Evolutionary conservation across 2,888 invertebrate genomes (phyloP).

Genomic region (Orthosia cruda): DNA sequence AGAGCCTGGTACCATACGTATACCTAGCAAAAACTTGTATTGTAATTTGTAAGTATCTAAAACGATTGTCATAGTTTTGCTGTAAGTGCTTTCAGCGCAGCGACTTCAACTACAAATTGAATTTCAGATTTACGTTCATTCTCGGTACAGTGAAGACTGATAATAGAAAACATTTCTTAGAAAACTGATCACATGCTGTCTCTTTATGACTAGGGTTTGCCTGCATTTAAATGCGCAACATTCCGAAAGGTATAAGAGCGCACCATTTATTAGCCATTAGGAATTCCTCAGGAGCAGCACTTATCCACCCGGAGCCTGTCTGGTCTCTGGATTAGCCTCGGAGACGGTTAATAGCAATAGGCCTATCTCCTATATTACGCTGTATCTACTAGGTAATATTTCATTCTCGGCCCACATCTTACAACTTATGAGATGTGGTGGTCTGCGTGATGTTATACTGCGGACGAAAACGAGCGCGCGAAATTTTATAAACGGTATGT

Average conservation of each 20-base stretch:
- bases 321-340: neutral
- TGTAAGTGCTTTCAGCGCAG: constrained; percentile 7
- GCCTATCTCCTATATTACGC: neutral
- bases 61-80: constrained; percentile 46
- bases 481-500: no score
- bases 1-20: constrained; percentile 48
- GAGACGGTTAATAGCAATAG: neutral
- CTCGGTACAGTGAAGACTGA: constrained; percentile 22
- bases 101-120: constrained; percentile 52
- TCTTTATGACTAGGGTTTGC: constrained; percentile 3
- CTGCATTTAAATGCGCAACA: constrained; percentile 14
- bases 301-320: neutral
- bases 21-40: constrained; percentile 38
- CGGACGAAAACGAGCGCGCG: no score
- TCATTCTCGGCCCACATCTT: no score
- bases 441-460: neutral
- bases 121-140: constrained; percentile 44
- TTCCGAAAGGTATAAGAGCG: neutral
- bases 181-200: constrained; percentile 14
- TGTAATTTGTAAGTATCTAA: constrained; percentile 35
- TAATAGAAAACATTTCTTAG: constrained; percentile 33
- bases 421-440: no score
- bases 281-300: neutral
- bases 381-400: neutral
- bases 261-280: neutral